These are phyloP conservation scores for Eolophus roseicapilla DNA, from an alignment of 2,113 vertebrate species.

Conservation along the genomic window DNA sequence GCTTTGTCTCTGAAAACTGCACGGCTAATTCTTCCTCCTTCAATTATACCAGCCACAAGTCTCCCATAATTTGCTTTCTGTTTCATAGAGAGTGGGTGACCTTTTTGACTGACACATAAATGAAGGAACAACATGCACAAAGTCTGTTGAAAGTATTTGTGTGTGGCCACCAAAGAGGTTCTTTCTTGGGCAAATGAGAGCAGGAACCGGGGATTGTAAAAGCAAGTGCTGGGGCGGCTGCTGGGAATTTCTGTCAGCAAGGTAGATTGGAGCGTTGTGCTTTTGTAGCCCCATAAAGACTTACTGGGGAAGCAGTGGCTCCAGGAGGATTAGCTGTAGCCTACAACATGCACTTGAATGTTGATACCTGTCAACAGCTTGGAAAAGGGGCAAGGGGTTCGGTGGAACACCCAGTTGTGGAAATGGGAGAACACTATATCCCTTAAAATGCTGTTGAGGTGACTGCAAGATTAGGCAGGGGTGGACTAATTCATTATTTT, in stretches of 20 bases:
- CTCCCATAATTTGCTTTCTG: not conserved
- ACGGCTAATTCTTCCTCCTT: not conserved
- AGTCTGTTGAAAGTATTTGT: not conserved
- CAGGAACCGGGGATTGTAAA: not conserved
- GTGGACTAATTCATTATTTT: not conserved
- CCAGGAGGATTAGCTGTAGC: not conserved
- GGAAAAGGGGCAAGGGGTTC: not conserved
- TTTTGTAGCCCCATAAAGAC: not conserved
- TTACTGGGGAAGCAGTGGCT: not conserved
- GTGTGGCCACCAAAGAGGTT: not conserved
- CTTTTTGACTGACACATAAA: not conserved
- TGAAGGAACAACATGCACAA: rapidly evolving
- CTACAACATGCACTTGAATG: not conserved
- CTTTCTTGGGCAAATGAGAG: not conserved
- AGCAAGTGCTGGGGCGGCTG: not conserved
- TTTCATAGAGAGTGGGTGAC: rapidly evolving
- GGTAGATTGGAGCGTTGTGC: not conserved
- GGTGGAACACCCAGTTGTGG: rapidly evolving
- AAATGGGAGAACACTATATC: not conserved
- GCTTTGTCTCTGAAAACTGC: not conserved
- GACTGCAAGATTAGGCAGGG: not conserved
- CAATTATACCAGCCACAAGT: not conserved
- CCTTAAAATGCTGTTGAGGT: not conserved
- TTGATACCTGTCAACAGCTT: not conserved
- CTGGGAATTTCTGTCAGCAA: not conserved